Percentiles rank a stretch among this genome's conserved stretches.
Evolutionary conservation across 2,888 invertebrate species (phyloP).

Genomic region (Mythimna loreyi): DNA sequence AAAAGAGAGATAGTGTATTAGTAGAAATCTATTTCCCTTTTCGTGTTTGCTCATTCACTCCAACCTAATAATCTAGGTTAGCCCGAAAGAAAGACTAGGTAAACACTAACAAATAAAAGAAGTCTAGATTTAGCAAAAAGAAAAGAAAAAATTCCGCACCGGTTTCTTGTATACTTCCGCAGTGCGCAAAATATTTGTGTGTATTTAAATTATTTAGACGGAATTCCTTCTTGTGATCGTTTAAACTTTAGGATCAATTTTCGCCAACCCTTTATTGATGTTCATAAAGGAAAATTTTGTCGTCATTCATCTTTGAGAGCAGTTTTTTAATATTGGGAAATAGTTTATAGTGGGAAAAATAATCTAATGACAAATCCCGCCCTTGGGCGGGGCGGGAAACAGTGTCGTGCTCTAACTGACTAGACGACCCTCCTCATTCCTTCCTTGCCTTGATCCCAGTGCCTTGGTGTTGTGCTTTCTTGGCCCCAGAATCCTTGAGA

Average conservation of each 20-base stretch:
- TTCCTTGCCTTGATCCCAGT: too few relatives aligned
- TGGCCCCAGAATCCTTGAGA: too few relatives aligned
- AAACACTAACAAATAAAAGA: constrained; percentile 18
- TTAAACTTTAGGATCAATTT: constrained; percentile 19
- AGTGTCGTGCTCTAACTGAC: too few relatives aligned
- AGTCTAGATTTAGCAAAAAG: constrained; percentile 11
- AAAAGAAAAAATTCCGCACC: constrained; percentile 18
- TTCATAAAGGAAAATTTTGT: background rate
- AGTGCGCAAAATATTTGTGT: constrained; percentile 47
- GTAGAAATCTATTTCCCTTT: background rate
- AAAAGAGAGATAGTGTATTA: too few relatives aligned
- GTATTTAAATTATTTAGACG: constrained; percentile 24
- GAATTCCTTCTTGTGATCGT: constrained; percentile 10
- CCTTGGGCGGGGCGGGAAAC: too few relatives aligned
- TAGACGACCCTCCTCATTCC: too few relatives aligned
- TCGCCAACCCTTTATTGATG: background rate
- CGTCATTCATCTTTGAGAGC: too few relatives aligned
- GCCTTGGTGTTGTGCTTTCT: too few relatives aligned
- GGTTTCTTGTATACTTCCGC: constrained; percentile 33
- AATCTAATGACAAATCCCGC: too few relatives aligned
- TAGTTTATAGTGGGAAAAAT: too few relatives aligned
- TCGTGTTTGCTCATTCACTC: background rate
- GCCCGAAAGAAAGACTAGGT: constrained; percentile 5
- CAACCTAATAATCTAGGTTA: constrained; percentile 19
- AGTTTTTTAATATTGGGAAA: too few relatives aligned